Percentiles rank a stretch among this genome's conserved stretches.
These are phyloP conservation scores for Caenorhabditis drosophilae DNA, from an alignment of 2,888 invertebrate genomes.

Conservation along the genomic window DNA sequence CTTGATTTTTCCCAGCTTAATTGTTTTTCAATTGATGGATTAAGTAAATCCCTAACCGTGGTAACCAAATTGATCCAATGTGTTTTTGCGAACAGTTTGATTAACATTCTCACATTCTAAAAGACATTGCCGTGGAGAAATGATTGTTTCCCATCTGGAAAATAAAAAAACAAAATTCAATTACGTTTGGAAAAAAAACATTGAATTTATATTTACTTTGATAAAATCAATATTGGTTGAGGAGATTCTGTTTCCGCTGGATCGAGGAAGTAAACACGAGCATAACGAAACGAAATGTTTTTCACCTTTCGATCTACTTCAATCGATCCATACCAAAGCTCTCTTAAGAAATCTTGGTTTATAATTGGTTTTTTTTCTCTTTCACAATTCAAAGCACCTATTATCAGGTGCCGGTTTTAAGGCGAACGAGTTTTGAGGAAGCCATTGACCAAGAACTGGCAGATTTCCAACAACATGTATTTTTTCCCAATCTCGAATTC, in stretches of 20 bases:
- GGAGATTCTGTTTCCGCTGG: constrained; percentile 16
- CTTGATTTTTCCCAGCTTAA: constrained; percentile 44
- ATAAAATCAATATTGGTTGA: constrained; percentile 23
- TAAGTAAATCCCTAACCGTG: constrained; percentile 27
- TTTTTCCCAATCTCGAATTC: constrained; percentile 45
- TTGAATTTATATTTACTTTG: constrained; percentile 15
- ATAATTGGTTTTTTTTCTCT: too few relatives aligned
- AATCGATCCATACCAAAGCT: constrained; percentile 13
- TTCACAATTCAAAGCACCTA: not conserved
- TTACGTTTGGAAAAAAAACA: not conserved
- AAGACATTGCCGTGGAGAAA: constrained; percentile 31
- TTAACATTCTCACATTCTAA: constrained; percentile 21
- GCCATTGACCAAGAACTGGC: constrained; percentile 48
- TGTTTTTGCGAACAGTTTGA: constrained; percentile 22
- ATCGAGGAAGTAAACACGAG: constrained; percentile 24
- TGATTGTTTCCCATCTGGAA: constrained; percentile 43
- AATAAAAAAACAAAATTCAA: not conserved
- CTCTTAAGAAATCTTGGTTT: constrained; percentile 22
- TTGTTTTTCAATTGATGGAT: not conserved
- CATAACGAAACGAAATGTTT: constrained; percentile 26
- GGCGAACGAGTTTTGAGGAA: constrained; percentile 29
- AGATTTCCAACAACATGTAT: constrained; percentile 48
- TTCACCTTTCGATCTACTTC: constrained; percentile 9
- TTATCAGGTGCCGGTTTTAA: not conserved
- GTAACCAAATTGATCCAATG: constrained; percentile 39